Conservation (phyloP, 2,888 invertebrate genomes). For the Amphipyra berbera region DNA sequence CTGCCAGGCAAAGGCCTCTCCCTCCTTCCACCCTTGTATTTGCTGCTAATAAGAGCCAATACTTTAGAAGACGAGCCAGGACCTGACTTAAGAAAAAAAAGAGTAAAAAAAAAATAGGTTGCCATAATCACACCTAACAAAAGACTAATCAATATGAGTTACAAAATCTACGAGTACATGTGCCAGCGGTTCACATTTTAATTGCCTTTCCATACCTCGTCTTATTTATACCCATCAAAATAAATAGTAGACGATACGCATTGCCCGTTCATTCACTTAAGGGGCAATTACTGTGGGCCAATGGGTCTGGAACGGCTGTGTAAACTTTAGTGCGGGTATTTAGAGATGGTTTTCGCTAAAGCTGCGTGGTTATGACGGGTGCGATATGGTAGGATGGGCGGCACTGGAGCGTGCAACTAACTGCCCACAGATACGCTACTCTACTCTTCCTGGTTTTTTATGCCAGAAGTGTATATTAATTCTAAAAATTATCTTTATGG, state of each 20-base stretch:
- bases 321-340: slow-evolving; percentile 33
- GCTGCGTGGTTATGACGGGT: slow-evolving; percentile 69
- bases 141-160: too few relatives aligned
- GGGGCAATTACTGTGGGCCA: slow-evolving; percentile 71
- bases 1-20: too few relatives aligned
- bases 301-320: slow-evolving; percentile 41
- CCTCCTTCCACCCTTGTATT: too few relatives aligned
- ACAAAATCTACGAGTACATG: neutral
- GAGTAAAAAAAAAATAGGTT: too few relatives aligned
- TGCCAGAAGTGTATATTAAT: slow-evolving; percentile 67
- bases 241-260: slow-evolving; percentile 50
- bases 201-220: slow-evolving; percentile 8
- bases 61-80: too few relatives aligned
- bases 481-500: slow-evolving; percentile 26
- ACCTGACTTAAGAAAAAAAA: too few relatives aligned
- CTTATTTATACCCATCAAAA: slow-evolving; percentile 41
- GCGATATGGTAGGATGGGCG: slow-evolving; percentile 86
- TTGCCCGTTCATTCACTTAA: slow-evolving; percentile 83
- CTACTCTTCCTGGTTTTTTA: slow-evolving; percentile 78
- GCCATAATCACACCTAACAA: too few relatives aligned
- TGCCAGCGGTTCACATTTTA: neutral
- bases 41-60: too few relatives aligned
- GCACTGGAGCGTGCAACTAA: slow-evolving; percentile 79
- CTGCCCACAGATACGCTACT: slow-evolving; percentile 69
- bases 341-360: slow-evolving; percentile 63